These are phyloP conservation scores for Pammene aurita DNA, from an alignment of 2,888 invertebrate species.

Conservation along the genomic window DNA sequence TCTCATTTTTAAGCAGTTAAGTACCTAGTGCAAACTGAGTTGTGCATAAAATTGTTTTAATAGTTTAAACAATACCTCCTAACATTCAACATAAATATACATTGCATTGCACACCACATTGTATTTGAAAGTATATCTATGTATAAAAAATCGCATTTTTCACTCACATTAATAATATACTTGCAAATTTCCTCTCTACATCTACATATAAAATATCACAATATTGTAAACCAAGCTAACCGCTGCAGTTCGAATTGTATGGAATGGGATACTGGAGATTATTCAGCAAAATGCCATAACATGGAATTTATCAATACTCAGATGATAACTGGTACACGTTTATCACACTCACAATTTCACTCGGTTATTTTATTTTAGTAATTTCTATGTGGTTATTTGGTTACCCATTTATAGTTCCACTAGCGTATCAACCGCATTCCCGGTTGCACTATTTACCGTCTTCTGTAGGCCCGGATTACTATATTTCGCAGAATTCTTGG, in stretches of 20 bases:
- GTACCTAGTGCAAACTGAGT: constrained; percentile 7
- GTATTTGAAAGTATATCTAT: constrained; percentile 27
- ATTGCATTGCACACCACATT: constrained; percentile 31
- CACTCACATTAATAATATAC: constrained; percentile 24
- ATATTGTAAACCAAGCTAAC: constrained; percentile 37
- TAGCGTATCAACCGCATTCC: not conserved
- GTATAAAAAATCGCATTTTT: constrained; percentile 31
- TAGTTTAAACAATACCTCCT: not conserved
- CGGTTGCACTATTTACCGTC: no score
- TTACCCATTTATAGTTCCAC: not conserved
- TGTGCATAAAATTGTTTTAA: constrained; percentile 8
- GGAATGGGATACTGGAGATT: constrained; percentile 38
- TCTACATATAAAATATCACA: constrained; percentile 41
- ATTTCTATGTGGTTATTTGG: constrained; percentile 29
- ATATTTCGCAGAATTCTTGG: no score
- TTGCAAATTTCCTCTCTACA: constrained; percentile 33
- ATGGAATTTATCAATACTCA: constrained; percentile 32
- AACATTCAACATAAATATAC: constrained; percentile 21
- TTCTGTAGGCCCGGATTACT: no score
- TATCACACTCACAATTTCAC: constrained; percentile 30
- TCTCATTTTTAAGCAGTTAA: not conserved
- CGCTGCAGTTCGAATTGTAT: constrained; percentile 31
- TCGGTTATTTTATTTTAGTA: constrained; percentile 26
- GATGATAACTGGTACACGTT: constrained; percentile 26
- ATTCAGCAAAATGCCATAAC: constrained; percentile 25